These are phyloP conservation scores for Coreoperca whiteheadi DNA, from an alignment of 2,113 vertebrate genomes.

Conservation along the genomic window DNA sequence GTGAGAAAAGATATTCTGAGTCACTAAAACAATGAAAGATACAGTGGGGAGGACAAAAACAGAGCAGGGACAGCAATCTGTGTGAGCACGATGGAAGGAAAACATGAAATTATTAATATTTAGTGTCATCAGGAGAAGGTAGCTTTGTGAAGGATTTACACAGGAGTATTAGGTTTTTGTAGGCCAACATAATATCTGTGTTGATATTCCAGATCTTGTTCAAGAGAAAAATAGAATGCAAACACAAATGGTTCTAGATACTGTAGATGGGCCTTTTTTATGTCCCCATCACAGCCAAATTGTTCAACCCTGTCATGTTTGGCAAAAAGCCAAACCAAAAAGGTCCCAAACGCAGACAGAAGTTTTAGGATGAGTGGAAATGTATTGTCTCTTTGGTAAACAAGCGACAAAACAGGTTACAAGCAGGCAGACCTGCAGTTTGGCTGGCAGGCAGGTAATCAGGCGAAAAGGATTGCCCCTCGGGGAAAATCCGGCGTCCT, in stretches of 20 bases:
- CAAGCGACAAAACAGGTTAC: too few relatives aligned
- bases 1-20: constrained; percentile 13
- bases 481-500: too few relatives aligned
- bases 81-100: constrained; percentile 2
- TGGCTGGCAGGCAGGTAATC: too few relatives aligned
- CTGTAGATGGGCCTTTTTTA: neutral
- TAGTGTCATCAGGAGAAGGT: constrained; percentile 40
- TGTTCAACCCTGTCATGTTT: too few relatives aligned
- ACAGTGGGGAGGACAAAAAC: constrained; percentile 28
- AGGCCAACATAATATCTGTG: neutral
- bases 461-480: too few relatives aligned
- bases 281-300: neutral
- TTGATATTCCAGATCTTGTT: constrained; percentile 10
- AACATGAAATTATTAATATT: constrained; percentile 25
- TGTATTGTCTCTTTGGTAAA: too few relatives aligned
- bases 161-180: neutral
- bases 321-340: too few relatives aligned
- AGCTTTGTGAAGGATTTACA: constrained; percentile 51
- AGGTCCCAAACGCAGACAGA: too few relatives aligned
- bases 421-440: too few relatives aligned
- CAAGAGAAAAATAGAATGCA: neutral
- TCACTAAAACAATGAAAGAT: constrained; percentile 52
- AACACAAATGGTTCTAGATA: neutral
- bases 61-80: constrained; percentile 1
- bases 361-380: too few relatives aligned